Conservation (phyloP, 1,140 invertebrate genomes). For the Drosophila baimaii region DNA sequence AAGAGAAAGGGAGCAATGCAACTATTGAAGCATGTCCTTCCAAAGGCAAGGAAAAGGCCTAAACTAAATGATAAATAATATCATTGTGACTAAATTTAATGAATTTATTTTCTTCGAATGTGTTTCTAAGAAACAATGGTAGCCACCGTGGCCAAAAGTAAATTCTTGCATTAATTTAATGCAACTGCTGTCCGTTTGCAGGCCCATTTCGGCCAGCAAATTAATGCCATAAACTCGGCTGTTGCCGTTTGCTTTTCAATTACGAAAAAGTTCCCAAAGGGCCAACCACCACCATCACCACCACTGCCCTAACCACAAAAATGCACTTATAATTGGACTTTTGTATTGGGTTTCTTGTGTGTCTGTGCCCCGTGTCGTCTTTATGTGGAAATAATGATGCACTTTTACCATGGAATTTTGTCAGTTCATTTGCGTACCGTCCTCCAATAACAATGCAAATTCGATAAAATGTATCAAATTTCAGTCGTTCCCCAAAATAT, state of each 20-base stretch:
- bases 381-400: constrained; percentile 8
- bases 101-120: too few species aligned
- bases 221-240: not conserved
- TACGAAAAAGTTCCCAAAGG: not conserved
- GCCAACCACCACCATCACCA: not conserved
- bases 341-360: constrained; percentile 4
- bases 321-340: not conserved
- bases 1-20: too few species aligned
- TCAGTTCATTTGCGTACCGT: too few species aligned
- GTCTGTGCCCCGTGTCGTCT: not conserved
- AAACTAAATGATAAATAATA: too few species aligned
- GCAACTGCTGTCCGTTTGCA: not conserved
- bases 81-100: too few species aligned
- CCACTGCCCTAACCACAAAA: not conserved
- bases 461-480: not conserved
- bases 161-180: not conserved
- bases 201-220: not conserved
- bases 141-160: too few species aligned
- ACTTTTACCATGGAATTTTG: constrained; percentile 10
- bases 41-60: too few species aligned
- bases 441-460: not conserved
- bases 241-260: not conserved
- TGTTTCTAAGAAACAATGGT: too few species aligned
- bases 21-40: too few species aligned
- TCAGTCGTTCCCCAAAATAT: not conserved